Evolutionary conservation across 2,888 invertebrate genomes (phyloP).

Genomic region (Kuschelorhynchus macadamiae): DNA sequence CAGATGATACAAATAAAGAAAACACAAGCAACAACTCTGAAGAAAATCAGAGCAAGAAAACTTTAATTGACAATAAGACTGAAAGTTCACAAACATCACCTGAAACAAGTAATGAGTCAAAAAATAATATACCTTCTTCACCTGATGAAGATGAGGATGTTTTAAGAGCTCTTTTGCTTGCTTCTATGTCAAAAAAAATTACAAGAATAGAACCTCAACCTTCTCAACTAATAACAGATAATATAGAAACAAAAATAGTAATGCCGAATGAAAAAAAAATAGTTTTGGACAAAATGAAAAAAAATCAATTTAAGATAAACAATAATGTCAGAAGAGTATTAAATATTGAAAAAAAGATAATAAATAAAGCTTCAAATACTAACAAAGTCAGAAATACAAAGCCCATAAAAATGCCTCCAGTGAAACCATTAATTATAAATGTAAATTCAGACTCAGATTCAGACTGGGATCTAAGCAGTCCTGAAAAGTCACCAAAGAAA

Average conservation of each 20-base stretch:
- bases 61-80: constrained; percentile 8
- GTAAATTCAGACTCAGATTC: constrained; percentile 60
- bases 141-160: constrained; percentile 73
- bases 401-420: constrained; percentile 51
- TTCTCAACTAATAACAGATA: background rate
- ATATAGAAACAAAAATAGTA: background rate
- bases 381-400: too few species aligned
- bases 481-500: constrained; percentile 37
- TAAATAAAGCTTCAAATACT: background rate
- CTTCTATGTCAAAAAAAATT: constrained; percentile 74
- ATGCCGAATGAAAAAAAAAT: background rate
- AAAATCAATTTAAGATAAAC: constrained; percentile 20
- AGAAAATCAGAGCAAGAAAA: constrained; percentile 4
- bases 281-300: background rate
- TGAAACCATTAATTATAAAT: constrained; percentile 66
- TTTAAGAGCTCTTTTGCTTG: constrained; percentile 73
- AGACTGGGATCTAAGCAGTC: constrained; percentile 59
- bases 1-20: constrained; percentile 57
- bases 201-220: constrained; percentile 57
- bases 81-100: constrained; percentile 37
- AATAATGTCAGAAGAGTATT: constrained; percentile 45
- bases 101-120: constrained; percentile 14
- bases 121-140: constrained; percentile 36
- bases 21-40: constrained; percentile 50
- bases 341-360: constrained; percentile 28